A percentile compares a stretch with the other conserved stretches of the same genome.
Conservation (phyloP, 92 coral and sea anemone genomes). For the Actinernus sp. region DNA sequence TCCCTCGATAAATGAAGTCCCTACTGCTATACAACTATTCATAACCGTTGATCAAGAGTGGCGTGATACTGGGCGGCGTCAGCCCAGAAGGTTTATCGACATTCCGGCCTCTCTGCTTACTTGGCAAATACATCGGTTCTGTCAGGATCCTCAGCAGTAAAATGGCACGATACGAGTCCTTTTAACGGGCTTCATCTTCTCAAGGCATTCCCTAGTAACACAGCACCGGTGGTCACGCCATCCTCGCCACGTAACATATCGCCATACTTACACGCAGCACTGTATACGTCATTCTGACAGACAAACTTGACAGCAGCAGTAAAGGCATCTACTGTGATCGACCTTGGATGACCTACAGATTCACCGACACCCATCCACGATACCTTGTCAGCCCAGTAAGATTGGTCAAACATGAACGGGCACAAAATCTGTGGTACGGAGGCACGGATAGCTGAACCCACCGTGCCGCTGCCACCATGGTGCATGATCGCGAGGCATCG, state of each 20-base stretch:
- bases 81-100: too few species aligned
- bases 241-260: slow-evolving; percentile 57
- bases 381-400: slow-evolving; percentile 91
- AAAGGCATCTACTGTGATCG: slow-evolving; percentile 52
- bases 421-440: slow-evolving; percentile 88
- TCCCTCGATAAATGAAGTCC: too few species aligned
- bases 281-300: slow-evolving; percentile 27
- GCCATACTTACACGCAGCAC: slow-evolving; percentile 51
- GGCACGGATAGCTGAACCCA: slow-evolving; percentile 80
- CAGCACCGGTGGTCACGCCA: slow-evolving; percentile 69
- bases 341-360: slow-evolving; percentile 83
- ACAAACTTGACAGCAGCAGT: slow-evolving; percentile 53
- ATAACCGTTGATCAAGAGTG: too few species aligned
- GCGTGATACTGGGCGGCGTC: too few species aligned
- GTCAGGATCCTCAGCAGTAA: too few species aligned
- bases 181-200: too few species aligned
- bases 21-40: too few species aligned
- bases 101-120: too few species aligned
- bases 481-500: slow-evolving; percentile 78
- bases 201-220: slow-evolving; percentile 40
- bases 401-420: slow-evolving; percentile 94
- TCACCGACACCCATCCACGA: slow-evolving; percentile 95
- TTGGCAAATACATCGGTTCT: too few species aligned
- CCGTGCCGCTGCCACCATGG: slow-evolving; percentile 94
- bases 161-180: too few species aligned